phyloP scores from a whole-genome alignment of 2,888 invertebrate genomes.

The Sepioteuthis lessoniana region DNA sequence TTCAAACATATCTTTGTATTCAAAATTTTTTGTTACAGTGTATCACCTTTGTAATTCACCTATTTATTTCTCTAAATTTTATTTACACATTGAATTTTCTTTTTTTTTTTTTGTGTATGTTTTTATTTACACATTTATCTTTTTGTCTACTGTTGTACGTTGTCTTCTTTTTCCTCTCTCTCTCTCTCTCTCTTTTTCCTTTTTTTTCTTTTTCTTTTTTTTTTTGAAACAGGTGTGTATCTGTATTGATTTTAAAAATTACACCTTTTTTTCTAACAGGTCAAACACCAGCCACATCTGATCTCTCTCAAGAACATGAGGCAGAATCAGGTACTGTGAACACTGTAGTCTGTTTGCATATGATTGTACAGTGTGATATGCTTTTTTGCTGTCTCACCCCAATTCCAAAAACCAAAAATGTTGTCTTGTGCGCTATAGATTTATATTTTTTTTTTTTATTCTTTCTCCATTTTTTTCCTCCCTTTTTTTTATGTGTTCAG shows the following conservation, averaged over 20 bases:
- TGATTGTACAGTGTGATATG: slow-evolving; percentile 45
- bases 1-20: neutral
- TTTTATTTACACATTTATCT: neutral
- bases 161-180: too few species aligned
- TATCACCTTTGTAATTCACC: neutral
- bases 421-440: slow-evolving; percentile 20
- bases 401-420: neutral
- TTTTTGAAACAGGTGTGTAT: neutral
- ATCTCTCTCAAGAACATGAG: neutral
- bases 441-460: neutral
- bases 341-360: neutral
- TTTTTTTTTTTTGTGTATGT: neutral
- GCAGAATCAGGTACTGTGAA: slow-evolving; percentile 41
- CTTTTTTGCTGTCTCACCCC: slow-evolving; percentile 36
- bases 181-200: neutral
- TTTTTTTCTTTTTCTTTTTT: neutral
- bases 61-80: neutral
- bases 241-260: neutral
- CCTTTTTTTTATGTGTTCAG: neutral
- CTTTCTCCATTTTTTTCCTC: neutral
- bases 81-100: neutral
- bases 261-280: slow-evolving; percentile 36
- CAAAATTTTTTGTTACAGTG: neutral
- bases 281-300: slow-evolving; percentile 40
- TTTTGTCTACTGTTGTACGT: too few species aligned